Base-by-base conservation (phyloP, 1,140 invertebrate genomes). In the Drosophila quadrilineata region DNA sequence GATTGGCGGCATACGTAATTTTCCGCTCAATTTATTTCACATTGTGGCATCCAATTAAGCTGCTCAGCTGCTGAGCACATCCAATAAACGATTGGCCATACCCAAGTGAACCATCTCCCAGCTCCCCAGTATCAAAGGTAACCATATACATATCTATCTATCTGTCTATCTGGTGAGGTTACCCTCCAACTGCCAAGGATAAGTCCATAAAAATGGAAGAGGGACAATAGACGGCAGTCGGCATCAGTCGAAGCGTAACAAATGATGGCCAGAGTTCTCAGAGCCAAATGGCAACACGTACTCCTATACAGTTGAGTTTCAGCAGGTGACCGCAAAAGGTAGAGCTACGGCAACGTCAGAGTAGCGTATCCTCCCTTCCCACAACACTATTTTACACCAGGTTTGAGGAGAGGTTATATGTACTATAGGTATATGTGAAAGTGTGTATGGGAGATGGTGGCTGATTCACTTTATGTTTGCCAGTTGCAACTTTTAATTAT, bases 1-100 rank as follows among this genome's bases (percentile, higher is more conserved):
- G 70, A 84, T 79, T 79, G 70, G 79, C 79, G 79, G 80, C 53
- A 69, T 75, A 87, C 88, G 87, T 89, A 89, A 89, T 89, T 89
- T 89, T 89, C 88, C 79, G 88, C 88, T 89, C 88, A 89, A 89
- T 89, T 89, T 87, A 89, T 87, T 89, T 75, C 88, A 80, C 88
- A 89, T 89, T 89, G 88, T 75, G 88, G 88, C 75, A 75, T 80
- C 80, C 87, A 89, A 89, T 89, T 89, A 89, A 89, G 87, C 73
- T 87, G 85, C 75, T n/a, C n/a, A n/a, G n/a, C n/a, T n/a, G n/a
- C n/a, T n/a, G n/a, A n/a, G n/a, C n/a, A n/a, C n/a, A n/a, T n/a
- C n/a, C n/a, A n/a, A n/a, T n/a, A n/a, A n/a, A n/a, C n/a, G n/a
- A n/a, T n/a, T n/a, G n/a, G n/a, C n/a, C n/a, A n/a, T n/a, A n/a